Conservation (phyloP, 2,888 invertebrate species). For the Cryptophagus acutangulus region DNA sequence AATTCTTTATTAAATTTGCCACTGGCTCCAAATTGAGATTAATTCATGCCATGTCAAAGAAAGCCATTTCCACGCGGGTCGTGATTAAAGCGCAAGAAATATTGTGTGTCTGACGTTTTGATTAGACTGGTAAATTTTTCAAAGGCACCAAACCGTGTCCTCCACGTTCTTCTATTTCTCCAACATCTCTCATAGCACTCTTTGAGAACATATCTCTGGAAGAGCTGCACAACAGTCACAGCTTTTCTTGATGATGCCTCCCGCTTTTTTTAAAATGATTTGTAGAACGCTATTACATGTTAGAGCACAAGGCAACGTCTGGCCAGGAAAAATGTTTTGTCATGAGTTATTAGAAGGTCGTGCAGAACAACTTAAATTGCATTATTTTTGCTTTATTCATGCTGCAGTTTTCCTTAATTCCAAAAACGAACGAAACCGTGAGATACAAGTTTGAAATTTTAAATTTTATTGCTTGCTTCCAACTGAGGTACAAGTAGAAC, state of each 20-base stretch:
- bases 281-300: conserved; percentile 31
- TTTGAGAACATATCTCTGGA: too few species aligned
- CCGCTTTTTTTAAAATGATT: conserved; percentile 31
- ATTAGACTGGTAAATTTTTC: conserved; percentile 14
- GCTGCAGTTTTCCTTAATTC: too few species aligned
- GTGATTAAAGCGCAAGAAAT: conserved; percentile 12
- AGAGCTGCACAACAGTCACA: conserved; percentile 28
- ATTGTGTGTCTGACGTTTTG: conserved; percentile 4
- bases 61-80: conserved; percentile 1
- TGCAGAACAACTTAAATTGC: too few species aligned
- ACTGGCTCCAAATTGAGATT: conserved; percentile 8
- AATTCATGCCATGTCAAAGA: conserved; percentile 9
- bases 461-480: too few species aligned
- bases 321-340: conserved; percentile 36
- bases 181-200: too few species aligned
- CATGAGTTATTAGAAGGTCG: too few species aligned
- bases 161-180: conserved; percentile 18
- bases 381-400: too few species aligned
- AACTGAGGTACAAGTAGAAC: too few species aligned
- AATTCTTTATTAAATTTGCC: background rate
- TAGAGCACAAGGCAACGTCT: conserved; percentile 32
- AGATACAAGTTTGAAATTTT: too few species aligned
- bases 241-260: conserved; percentile 31
- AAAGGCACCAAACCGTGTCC: conserved; percentile 7
- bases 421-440: too few species aligned